Conservation (phyloP, 2,888 invertebrate species). For the Acanthococcus lagerstroemiae region DNA sequence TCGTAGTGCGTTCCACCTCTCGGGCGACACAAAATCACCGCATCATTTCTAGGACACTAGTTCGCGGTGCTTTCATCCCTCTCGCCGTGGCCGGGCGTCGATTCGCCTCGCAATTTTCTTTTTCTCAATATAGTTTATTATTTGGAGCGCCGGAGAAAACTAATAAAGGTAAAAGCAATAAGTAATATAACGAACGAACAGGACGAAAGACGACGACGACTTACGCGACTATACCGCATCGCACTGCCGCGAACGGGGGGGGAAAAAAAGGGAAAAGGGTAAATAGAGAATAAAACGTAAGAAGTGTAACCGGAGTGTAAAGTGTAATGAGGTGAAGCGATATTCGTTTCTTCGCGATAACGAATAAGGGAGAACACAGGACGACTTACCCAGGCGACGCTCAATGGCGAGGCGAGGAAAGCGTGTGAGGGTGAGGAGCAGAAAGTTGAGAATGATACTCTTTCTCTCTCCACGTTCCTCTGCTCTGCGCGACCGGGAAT, state of each 20-base stretch:
- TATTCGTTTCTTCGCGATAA: conserved; percentile 29
- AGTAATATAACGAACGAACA: conserved; percentile 14
- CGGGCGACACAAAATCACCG: too few relatives aligned
- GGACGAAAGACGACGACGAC: background rate
- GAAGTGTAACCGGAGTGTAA: conserved; percentile 25
- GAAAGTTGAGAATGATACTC: conserved; percentile 26
- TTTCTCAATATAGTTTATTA: too few relatives aligned
- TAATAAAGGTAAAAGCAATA: conserved; percentile 26
- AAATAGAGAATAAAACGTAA: conserved; percentile 20
- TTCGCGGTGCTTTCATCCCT: too few relatives aligned
- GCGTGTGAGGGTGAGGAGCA: background rate
- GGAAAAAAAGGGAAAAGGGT: background rate
- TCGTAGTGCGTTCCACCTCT: too few relatives aligned
- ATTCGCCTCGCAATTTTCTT: too few relatives aligned
- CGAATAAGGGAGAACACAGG: conserved; percentile 3
- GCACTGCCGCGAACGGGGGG: too few relatives aligned
- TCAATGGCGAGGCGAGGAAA: background rate
- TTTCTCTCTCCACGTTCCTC: background rate
- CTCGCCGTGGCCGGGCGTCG: too few relatives aligned
- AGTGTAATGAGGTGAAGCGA: conserved; percentile 31
- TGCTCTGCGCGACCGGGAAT: conserved; percentile 7
- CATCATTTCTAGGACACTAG: too few relatives aligned
- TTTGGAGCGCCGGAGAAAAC: too few relatives aligned
- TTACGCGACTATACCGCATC: too few relatives aligned
- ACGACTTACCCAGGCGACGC: background rate